Base-by-base conservation (phyloP, 2,113 vertebrate genomes). In the Pycnonotus jocosus region DNA sequence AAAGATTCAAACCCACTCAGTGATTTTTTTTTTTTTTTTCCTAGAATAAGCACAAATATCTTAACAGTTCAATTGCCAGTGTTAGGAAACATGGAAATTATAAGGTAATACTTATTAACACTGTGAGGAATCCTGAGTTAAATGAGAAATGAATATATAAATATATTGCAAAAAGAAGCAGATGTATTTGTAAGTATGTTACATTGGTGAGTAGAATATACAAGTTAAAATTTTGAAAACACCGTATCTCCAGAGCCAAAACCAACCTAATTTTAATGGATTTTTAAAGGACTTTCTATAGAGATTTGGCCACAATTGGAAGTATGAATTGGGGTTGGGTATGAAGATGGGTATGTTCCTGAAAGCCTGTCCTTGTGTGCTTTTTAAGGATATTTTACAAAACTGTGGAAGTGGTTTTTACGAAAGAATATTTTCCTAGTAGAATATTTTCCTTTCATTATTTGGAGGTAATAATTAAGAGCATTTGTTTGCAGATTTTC, bases 1-100 rank as follows among this genome's bases (percentile, higher is more conserved):
- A 81, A 97, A 96, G 68, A 97, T 97, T 97, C 96, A 95, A 89
- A 94, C 74, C 10, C 33, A 56, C 60, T 95, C 95, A 81, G 53
- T 62, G 82, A 53, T 27, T 30, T 27, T 33, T 30, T 61, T 53
- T 93, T 96, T 62, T 97, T 70, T 94, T 96, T 60, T 88, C 17
- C 92, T 96, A 82, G 31, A 25, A 77, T 95, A 96, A 97, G 72
- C 81, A 90, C 35, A 15, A 97, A 97, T 91, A 94, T 56, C 81
- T 91, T 95, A 97, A 96, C 80, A 96, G 69, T n/a, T 97, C 79
- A 93, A 91, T 92, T 96, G 88, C 51, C 82, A 93, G 28, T 78
- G 86, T 79, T 93, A 96, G 54, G 65, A 61, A 93, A 93, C 65
- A 62, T 48, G 8, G 70, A 97, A 88, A 87, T 81, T 65, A 81